Evolutionary conservation across 2,797 vertebrate species (phyloP).

Genomic region (Kryptopterus vitreolus): DNA sequence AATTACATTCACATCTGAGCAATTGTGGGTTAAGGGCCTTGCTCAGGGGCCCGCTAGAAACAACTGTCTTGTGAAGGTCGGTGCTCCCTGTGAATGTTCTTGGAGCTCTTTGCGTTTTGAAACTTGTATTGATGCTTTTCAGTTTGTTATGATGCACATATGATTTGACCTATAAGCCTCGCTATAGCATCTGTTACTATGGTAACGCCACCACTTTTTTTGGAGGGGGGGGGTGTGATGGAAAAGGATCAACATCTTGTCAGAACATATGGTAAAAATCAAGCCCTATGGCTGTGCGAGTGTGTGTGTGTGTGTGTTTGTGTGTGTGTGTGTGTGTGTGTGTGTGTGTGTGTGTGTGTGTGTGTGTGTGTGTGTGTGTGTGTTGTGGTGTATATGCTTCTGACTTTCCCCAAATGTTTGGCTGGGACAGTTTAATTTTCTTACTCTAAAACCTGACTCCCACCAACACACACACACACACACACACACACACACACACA

Average conservation of each 20-base stretch:
- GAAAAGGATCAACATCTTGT: background rate
- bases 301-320: background rate
- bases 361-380: background rate
- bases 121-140: no score
- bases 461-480: slow-evolving; percentile 4
- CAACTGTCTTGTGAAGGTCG: no score
- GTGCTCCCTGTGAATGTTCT: no score
- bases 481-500: slow-evolving; percentile 5
- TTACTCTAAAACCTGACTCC: slow-evolving; percentile 1
- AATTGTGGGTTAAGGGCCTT: no score
- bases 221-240: background rate
- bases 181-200: background rate
- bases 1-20: no score
- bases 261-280: background rate
- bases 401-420: slow-evolving; percentile 66
- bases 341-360: slow-evolving; percentile 1
- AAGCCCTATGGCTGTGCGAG: background rate
- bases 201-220: background rate
- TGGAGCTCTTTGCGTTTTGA: no score
- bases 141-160: no score
- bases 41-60: no score
- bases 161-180: background rate
- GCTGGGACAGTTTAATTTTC: slow-evolving; percentile 54
- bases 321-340: background rate
- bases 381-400: background rate